Evolutionary conservation across 53 echinoderm and acorn worm species (phyloP).

Genomic region (Zoroaster sp.): DNA sequence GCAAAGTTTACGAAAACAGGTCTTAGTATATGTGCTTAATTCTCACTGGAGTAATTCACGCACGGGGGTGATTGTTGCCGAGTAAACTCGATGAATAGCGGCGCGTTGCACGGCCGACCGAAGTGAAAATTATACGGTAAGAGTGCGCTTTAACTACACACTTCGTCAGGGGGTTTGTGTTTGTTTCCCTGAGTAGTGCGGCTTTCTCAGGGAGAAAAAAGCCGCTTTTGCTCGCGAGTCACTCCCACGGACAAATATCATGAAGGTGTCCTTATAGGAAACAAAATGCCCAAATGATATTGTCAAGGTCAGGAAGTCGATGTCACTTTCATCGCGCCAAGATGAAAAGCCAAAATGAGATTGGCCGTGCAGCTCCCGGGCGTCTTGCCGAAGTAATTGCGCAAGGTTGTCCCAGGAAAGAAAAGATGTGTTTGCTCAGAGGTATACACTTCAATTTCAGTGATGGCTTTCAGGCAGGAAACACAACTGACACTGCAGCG

Average conservation of each 20-base stretch:
- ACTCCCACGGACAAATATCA: constrained; percentile 14
- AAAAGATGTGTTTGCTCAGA: constrained; percentile 29
- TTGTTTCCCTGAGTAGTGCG: background rate
- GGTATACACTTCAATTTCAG: constrained; percentile 42
- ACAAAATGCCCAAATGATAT: constrained; percentile 4
- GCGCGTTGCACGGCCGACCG: background rate
- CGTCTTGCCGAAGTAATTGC: constrained; percentile 26
- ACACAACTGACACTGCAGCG: background rate
- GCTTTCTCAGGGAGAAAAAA: background rate
- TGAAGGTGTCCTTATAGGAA: background rate
- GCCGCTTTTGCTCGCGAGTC: background rate
- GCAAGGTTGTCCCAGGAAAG: constrained; percentile 44
- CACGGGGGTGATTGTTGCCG: background rate
- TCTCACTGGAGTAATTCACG: background rate
- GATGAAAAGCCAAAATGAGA: constrained; percentile 50
- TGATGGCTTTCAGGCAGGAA: constrained; percentile 29
- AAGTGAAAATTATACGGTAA: background rate
- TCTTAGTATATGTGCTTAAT: background rate
- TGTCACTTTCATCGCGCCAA: constrained; percentile 34
- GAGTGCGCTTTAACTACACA: background rate
- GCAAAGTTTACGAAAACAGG: background rate
- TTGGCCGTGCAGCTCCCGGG: constrained; percentile 29
- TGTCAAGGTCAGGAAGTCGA: constrained; percentile 52
- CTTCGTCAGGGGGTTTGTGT: background rate
- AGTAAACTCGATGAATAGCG: background rate